These are phyloP conservation scores for Coleophora flavipennella DNA, from an alignment of 2,888 invertebrate species.

Conservation along the genomic window DNA sequence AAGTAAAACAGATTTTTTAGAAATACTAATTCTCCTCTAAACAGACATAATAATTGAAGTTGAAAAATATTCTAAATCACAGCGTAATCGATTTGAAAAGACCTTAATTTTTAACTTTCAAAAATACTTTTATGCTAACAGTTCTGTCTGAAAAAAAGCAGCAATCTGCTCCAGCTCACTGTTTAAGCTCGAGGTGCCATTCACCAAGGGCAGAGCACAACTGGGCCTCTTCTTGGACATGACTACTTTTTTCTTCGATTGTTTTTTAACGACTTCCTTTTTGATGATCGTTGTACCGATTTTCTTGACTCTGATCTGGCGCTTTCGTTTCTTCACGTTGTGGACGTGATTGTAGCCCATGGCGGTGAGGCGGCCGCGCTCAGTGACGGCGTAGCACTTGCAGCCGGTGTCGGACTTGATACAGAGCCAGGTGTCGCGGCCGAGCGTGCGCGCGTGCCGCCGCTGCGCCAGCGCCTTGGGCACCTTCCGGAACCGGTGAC, in stretches of 20 bases:
- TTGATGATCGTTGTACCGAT: background rate
- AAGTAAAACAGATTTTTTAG: no score
- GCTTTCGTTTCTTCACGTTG: conserved; percentile 21
- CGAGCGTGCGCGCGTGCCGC: conserved; percentile 4
- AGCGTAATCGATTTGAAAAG: no score
- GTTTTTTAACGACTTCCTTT: background rate
- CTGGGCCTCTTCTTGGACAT: background rate
- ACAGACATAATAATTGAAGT: no score
- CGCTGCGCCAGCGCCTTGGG: conserved; percentile 19
- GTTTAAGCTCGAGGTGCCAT: conserved; percentile 1
- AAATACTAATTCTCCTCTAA: no score
- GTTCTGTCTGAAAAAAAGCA: conserved; percentile 3
- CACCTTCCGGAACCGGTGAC: conserved; percentile 40
- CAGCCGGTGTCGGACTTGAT: conserved; percentile 57
- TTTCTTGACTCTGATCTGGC: conserved; percentile 4
- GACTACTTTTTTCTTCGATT: background rate
- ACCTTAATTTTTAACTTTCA: no score
- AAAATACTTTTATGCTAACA: no score
- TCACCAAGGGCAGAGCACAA: background rate
- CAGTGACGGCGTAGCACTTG: conserved; percentile 40
- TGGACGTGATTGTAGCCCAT: conserved; percentile 36
- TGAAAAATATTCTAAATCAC: no score
- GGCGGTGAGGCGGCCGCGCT: conserved; percentile 28
- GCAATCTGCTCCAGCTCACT: conserved; percentile 6
- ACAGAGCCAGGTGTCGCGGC: conserved; percentile 40